Conservation (phyloP, 2,113 vertebrate species). For the Takifugu flavidus region DNA sequence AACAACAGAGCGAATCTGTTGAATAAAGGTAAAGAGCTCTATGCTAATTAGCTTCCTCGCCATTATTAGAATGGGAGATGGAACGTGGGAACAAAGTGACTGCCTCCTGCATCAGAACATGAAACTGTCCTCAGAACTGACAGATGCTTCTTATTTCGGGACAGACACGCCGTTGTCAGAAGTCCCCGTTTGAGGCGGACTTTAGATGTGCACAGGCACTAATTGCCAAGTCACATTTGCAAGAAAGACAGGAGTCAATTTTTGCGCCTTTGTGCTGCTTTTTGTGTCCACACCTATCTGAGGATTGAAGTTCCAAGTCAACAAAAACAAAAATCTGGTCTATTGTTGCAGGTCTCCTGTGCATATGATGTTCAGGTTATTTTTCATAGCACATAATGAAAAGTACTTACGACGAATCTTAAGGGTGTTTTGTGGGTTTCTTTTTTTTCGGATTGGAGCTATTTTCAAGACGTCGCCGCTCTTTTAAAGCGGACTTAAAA, state of each 20-base stretch:
- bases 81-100: constrained; percentile 74
- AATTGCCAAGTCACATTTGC: constrained; percentile 78
- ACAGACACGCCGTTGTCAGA: constrained; percentile 72
- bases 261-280: constrained; percentile 64
- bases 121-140: constrained; percentile 79
- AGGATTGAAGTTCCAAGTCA: constrained; percentile 66
- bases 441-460: constrained; percentile 40
- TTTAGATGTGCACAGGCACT: constrained; percentile 74
- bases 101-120: constrained; percentile 74
- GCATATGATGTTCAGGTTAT: constrained; percentile 66
- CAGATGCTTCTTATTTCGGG: constrained; percentile 79
- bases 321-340: constrained; percentile 66
- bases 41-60: constrained; percentile 76
- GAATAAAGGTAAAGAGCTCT: constrained; percentile 69
- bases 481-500: constrained; percentile 59
- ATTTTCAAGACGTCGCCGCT: constrained; percentile 62
- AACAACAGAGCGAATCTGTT: constrained; percentile 63
- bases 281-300: constrained; percentile 67
- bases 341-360: constrained; percentile 64
- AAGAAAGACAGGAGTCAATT: constrained; percentile 70
- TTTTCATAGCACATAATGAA: constrained; percentile 61
- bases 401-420: constrained; percentile 63
- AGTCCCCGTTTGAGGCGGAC: constrained; percentile 72
- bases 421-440: constrained; percentile 50
- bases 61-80: constrained; percentile 77